Evolutionary conservation across 35 echinoderm and acorn worm genomes (phyloP).

Genomic region (Hemicentrotus pulcherrimus): DNA sequence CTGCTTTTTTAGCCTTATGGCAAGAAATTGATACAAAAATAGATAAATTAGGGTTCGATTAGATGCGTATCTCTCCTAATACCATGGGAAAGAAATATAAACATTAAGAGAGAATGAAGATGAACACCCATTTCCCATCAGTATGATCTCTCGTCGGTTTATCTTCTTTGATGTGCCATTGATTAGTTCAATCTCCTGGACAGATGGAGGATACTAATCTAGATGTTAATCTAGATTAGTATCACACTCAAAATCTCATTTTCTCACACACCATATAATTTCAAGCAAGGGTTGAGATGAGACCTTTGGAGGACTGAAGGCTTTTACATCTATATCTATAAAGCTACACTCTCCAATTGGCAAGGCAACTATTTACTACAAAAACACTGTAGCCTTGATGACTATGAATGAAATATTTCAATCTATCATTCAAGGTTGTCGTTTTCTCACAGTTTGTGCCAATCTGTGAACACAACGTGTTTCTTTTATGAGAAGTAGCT

Average conservation of each 20-base stretch:
- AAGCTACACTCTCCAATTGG: neutral
- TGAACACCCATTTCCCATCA: neutral
- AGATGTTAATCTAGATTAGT: neutral
- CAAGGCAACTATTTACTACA: slow-evolving; percentile 31
- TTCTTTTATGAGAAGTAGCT: slow-evolving; percentile 23
- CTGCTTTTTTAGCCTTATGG: neutral
- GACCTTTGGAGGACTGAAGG: neutral
- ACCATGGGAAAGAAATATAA: neutral
- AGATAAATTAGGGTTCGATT: neutral
- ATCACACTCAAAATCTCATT: neutral
- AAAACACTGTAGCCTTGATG: slow-evolving; percentile 23
- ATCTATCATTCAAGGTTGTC: slow-evolving; percentile 32
- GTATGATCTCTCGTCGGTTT: neutral
- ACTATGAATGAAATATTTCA: slow-evolving; percentile 41
- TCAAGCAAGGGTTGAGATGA: neutral
- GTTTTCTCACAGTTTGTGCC: slow-evolving; percentile 31
- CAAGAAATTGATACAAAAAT: slow-evolving; percentile 12
- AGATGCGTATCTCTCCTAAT: neutral
- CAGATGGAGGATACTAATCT: slow-evolving; percentile 9
- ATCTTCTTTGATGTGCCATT: neutral
- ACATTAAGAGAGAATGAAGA: neutral
- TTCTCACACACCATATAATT: neutral
- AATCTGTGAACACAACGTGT: neutral
- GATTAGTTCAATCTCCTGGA: slow-evolving; percentile 1
- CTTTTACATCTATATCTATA: neutral